phyloP scores from a whole-genome alignment of 2,888 invertebrate genomes.

The Synergus laeviventris region DNA sequence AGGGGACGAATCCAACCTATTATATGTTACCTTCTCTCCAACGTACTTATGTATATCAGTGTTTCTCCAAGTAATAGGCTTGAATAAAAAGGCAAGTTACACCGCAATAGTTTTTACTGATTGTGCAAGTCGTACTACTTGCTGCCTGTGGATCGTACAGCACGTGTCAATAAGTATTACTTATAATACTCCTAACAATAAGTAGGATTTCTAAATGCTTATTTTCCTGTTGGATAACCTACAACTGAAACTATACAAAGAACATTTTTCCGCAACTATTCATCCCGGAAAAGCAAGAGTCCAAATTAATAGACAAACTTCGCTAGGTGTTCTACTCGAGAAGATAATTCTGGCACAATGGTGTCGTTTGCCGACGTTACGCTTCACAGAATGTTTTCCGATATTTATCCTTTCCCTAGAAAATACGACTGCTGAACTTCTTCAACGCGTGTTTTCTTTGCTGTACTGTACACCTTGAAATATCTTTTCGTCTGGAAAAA shows the following conservation, averaged over 20 bases:
- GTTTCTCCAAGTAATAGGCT: background rate
- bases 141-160: background rate
- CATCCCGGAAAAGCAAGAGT: slow-evolving; percentile 2
- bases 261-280: background rate
- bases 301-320: slow-evolving; percentile 39
- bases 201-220: background rate
- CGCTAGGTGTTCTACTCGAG: slow-evolving; percentile 5
- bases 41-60: slow-evolving; percentile 14
- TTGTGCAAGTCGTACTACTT: background rate
- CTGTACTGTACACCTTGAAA: slow-evolving; percentile 27
- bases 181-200: background rate
- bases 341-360: slow-evolving; percentile 34
- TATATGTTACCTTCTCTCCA: slow-evolving; percentile 17
- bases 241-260: background rate
- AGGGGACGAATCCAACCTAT: slow-evolving; percentile 26
- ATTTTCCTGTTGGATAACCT: background rate
- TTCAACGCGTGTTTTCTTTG: slow-evolving; percentile 16
- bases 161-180: background rate
- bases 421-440: slow-evolving; percentile 30
- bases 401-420: slow-evolving; percentile 36
- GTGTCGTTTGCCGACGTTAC: slow-evolving; percentile 29
- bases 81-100: slow-evolving; percentile 3
- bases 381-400: slow-evolving; percentile 33
- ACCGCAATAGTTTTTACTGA: background rate
- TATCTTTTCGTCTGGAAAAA: slow-evolving; percentile 29